phyloP scores from a whole-genome alignment of 2,888 invertebrate genomes.

The Cantharis flavilabris region DNA sequence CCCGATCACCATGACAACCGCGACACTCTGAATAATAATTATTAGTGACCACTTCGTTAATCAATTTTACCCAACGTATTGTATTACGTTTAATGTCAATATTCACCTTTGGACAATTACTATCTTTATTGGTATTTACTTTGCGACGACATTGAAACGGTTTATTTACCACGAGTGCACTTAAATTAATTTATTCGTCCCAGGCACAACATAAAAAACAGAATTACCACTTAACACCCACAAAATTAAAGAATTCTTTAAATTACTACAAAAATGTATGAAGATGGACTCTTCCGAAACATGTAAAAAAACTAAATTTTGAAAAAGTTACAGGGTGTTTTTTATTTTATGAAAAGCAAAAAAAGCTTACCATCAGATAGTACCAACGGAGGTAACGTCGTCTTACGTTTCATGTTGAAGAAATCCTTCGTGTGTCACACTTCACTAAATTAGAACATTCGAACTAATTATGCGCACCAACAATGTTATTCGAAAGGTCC shows the following conservation, averaged over 20 bases:
- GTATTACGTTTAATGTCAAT: neutral
- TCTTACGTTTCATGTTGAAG: neutral
- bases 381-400: neutral
- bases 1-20: constrained; percentile 6
- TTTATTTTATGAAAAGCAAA: neutral
- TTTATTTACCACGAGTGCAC: neutral
- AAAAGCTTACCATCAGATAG: neutral
- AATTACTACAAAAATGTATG: neutral
- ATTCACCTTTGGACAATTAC: neutral
- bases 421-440: neutral
- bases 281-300: no score
- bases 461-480: neutral
- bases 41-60: constrained; percentile 9
- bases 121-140: neutral
- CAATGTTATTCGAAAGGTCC: neutral
- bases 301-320: no score
- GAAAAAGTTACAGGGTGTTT: no score
- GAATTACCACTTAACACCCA: neutral
- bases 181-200: neutral
- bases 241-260: no score
- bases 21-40: constrained; percentile 1
- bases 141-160: neutral
- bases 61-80: constrained; percentile 9
- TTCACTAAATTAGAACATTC: neutral
- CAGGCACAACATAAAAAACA: neutral